Evolutionary conservation across 2,797 vertebrate species (phyloP).

Genomic region (Halcyon chelicuti): DNA sequence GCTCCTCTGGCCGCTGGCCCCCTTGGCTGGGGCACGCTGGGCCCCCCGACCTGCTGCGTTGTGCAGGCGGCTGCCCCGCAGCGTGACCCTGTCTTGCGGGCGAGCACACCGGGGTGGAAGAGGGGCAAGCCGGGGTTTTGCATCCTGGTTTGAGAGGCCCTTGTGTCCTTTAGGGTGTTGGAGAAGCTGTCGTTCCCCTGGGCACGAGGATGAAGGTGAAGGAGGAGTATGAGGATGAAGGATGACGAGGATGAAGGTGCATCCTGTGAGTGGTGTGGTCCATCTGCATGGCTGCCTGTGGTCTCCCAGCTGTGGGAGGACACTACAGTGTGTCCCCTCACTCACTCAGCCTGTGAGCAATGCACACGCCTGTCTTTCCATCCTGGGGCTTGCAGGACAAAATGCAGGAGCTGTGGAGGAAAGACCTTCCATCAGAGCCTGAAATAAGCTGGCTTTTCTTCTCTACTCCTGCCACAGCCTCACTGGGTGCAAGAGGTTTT

Average conservation of each 20-base stretch:
- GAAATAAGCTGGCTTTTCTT: not conserved
- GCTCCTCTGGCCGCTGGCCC: too few relatives aligned
- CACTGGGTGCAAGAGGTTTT: fast-evolving
- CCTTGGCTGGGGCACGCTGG: too few relatives aligned
- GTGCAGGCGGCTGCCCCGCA: not conserved
- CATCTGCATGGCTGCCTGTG: fast-evolving
- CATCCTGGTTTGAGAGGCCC: not conserved
- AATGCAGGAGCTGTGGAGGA: not conserved
- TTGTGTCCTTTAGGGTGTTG: not conserved
- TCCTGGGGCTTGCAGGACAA: not conserved
- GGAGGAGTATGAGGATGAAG: not conserved
- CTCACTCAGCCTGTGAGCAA: not conserved
- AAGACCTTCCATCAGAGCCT: not conserved
- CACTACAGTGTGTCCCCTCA: too few relatives aligned
- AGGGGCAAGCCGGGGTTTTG: fast-evolving
- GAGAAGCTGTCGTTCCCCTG: fast-evolving
- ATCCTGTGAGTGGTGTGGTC: fast-evolving
- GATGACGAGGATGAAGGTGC: not conserved
- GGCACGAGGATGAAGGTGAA: not conserved
- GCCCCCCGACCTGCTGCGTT: fast-evolving
- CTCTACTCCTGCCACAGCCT: not conserved
- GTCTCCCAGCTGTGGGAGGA: fast-evolving
- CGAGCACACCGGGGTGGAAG: not conserved
- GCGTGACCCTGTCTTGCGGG: fast-evolving
- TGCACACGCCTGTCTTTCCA: fast-evolving